Evolutionary conservation across 2,113 vertebrate genomes (phyloP), one percentile per base, ranked within the genome.

Genomic region (Polyodon spathula): DNA sequence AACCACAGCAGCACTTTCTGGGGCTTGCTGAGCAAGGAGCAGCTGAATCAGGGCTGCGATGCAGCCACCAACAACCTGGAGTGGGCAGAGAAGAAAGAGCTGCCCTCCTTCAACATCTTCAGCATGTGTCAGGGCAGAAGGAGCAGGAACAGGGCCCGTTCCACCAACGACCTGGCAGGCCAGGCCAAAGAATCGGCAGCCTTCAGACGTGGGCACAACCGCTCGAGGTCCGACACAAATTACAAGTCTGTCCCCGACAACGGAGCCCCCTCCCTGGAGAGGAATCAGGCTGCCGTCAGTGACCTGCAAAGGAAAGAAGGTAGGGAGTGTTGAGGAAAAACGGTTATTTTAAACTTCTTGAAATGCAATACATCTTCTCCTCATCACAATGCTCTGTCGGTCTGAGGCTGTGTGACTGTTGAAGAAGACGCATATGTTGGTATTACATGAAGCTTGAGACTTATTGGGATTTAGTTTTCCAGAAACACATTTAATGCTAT

Each of bases 141-240:
- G 63, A 78, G 83, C 62, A 71, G 85, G 38, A 90, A 89, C 69
- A 79, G 93, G 17, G 92, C 93, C 1, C 90, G 89, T 8, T 98
- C 95, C 0, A 92, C 95, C 69, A 97, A 97, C 0, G 95, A 98
- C 78, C 80, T 97, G 70, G 69, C 90, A 4, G 84, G 80, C 14
- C 87, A 91, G 10, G 72, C 61, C 59, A 93, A 95, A 62, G 92
- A 94, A 39, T 60, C 61, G 67, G 82, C 16, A 11, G 64, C 77
- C 3, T 97, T 95, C 72, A 93, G 92, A 73, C 91, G 89, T 40
- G 93, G 93, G 8, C 94, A 97, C 74, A 87, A 83, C 72, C 86
- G 93, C 6, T 97, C 96, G 1, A 89, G 87, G 54, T 98, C 96
- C 0, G 95, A 97, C 17, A 68, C 84, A 68, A 81, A 86, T 77